Evolutionary conservation across 37 sponge, comb jelly and placozoan genomes (phyloP).

Genomic region (Hormiphora californensis): DNA sequence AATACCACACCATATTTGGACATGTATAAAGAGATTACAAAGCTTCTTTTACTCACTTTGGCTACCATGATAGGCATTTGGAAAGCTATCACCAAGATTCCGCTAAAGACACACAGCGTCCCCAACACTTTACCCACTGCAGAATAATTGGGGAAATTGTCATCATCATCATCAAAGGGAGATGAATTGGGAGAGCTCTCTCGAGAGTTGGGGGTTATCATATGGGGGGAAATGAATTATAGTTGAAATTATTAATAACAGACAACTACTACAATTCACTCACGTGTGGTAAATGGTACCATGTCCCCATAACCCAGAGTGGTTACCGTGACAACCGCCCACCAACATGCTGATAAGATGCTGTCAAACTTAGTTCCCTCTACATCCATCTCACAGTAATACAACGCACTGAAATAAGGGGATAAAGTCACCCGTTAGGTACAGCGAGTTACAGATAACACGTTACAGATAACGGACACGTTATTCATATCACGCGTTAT

Average conservation of each 20-base stretch:
- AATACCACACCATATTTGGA: neutral
- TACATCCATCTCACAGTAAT: constrained; percentile 34
- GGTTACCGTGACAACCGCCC: constrained; percentile 54
- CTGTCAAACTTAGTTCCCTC: constrained; percentile 24
- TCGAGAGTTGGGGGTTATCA: too few species aligned
- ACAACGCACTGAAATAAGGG: constrained; percentile 41
- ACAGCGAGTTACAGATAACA: too few species aligned
- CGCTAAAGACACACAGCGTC: constrained; percentile 41
- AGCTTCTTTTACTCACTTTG: neutral
- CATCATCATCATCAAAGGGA: too few species aligned
- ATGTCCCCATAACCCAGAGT: constrained; percentile 45
- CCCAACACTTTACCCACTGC: constrained; percentile 23
- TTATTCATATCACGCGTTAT: too few species aligned
- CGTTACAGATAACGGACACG: too few species aligned
- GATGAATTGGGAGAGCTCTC: too few species aligned
- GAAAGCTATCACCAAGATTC: constrained; percentile 39
- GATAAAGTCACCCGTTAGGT: too few species aligned
- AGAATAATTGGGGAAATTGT: too few species aligned
- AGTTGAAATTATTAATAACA: too few species aligned
- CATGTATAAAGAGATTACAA: neutral
- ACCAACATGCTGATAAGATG: constrained; percentile 35
- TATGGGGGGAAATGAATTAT: too few species aligned
- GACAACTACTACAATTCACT: too few species aligned
- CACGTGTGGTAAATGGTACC: too few species aligned
- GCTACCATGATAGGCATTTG: constrained; percentile 55